phyloP scores from a whole-genome alignment of 35 echinoderm and acorn worm species.

The Ophiothrix spiculata region DNA sequence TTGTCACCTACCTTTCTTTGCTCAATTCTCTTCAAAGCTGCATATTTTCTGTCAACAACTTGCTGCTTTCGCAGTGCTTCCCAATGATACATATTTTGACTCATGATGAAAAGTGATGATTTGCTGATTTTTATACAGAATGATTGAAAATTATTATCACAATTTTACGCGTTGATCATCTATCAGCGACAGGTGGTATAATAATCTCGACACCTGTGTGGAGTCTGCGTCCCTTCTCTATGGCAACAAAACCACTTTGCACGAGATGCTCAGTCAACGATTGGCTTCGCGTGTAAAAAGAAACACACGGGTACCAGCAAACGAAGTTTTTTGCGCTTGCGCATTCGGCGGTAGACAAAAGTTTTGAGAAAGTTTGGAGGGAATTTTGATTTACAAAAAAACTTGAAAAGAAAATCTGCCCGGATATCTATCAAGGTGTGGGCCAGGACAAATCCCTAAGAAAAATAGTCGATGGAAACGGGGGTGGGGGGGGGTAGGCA shows the following conservation, averaged over 20 bases:
- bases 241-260: background rate
- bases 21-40: constrained; percentile 35
- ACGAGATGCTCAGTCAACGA: too few relatives aligned
- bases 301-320: too few relatives aligned
- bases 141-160: background rate
- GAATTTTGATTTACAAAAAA: too few relatives aligned
- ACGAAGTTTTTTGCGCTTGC: too few relatives aligned
- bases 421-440: too few relatives aligned
- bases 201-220: background rate
- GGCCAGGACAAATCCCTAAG: too few relatives aligned
- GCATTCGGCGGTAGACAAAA: too few relatives aligned
- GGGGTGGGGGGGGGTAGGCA: too few relatives aligned
- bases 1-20: constrained; percentile 60
- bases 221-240: background rate
- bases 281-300: too few relatives aligned
- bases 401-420: too few relatives aligned
- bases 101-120: constrained; percentile 61
- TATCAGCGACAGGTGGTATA: background rate
- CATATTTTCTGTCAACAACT: constrained; percentile 62
- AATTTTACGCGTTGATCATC: background rate
- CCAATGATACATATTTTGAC: constrained; percentile 87
- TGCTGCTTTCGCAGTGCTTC: constrained; percentile 81
- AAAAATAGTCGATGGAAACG: too few relatives aligned
- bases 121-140: background rate
- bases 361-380: too few relatives aligned